Evolutionary conservation across 2,797 vertebrate genomes (phyloP).

Genomic region (Hydrophis major): DNA sequence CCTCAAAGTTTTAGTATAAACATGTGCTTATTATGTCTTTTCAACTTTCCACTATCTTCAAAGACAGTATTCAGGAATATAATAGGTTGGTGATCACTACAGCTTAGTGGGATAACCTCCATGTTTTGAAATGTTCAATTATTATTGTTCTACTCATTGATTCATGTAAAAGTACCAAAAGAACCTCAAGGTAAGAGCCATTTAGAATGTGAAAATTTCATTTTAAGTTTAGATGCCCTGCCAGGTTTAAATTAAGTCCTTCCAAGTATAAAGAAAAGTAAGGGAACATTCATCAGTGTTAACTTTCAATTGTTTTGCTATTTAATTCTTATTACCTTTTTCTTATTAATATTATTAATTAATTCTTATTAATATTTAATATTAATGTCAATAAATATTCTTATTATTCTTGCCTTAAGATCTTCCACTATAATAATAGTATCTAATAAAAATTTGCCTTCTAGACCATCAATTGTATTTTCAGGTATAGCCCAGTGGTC

Average conservation of each 20-base stretch:
- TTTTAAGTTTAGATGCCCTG: background rate
- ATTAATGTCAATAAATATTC: no score
- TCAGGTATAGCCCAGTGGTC: background rate
- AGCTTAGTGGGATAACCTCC: background rate
- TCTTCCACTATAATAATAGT: background rate
- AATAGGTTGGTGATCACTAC: background rate
- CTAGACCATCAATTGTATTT: background rate
- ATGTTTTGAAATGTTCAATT: background rate
- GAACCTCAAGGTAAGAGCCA: background rate
- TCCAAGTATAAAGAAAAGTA: background rate
- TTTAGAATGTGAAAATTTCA: background rate
- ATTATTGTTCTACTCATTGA: background rate
- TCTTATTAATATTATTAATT: no score
- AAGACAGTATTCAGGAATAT: background rate
- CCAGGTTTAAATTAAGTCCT: background rate
- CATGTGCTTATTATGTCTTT: background rate
- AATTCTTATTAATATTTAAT: no score
- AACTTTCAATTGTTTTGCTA: background rate
- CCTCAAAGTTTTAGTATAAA: background rate
- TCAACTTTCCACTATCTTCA: background rate
- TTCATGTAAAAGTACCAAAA: background rate
- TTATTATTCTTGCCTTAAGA: background rate
- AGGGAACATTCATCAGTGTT: background rate
- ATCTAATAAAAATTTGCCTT: background rate
- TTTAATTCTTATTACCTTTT: background rate